Evolutionary conservation across 2,113 vertebrate species (phyloP), one percentile per base, ranked within the genome.

Genomic region (Aythya baeri): DNA sequence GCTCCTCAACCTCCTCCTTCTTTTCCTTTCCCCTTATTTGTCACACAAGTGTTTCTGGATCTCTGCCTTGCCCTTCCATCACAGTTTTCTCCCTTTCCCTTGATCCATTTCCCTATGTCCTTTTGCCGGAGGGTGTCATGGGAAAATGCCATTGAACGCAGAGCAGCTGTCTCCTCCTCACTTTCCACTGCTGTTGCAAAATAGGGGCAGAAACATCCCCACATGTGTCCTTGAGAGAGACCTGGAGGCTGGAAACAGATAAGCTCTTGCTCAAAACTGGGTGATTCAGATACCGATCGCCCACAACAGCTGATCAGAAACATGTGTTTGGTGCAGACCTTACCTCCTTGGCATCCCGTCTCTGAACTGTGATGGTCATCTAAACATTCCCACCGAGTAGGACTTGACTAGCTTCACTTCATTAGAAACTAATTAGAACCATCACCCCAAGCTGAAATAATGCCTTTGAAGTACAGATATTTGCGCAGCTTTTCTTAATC

Each of bases 401-500:
- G 36, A 58, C 44, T 81, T 91, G 66, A 73, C 78, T 74, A 88
- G 80, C 71, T 73, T 65, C 0, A 0, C 67, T 91, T 94, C 83
- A 73, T 91, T 93, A 93, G 86, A 79, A 94, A 59, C 66, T 94
- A 91, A 93, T 94, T 84, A 93, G 80, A 94, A 79, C 77, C 9
- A 6, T 66, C 70, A 81, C 58, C 92, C 62, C 55, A 44, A 94
- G 92, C 88, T 92, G 80, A 76, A 94, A 93, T 70, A 74, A 87
- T 76, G 79, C 62, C 81, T 96, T 92, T 96, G 83, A 96, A 96
- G 86, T 91, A 86, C 58, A 86, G 96, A 76, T 82, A 82, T 86
- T 94, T 93, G 83, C 49, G 88, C 83, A 90, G 88, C 86, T 95
- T 94, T 92, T 88, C 81, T 87, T 92, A 87, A 96, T 93, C 62